Evolutionary conservation across 2,888 invertebrate species (phyloP).

Genomic region (Mermis nigrescens): DNA sequence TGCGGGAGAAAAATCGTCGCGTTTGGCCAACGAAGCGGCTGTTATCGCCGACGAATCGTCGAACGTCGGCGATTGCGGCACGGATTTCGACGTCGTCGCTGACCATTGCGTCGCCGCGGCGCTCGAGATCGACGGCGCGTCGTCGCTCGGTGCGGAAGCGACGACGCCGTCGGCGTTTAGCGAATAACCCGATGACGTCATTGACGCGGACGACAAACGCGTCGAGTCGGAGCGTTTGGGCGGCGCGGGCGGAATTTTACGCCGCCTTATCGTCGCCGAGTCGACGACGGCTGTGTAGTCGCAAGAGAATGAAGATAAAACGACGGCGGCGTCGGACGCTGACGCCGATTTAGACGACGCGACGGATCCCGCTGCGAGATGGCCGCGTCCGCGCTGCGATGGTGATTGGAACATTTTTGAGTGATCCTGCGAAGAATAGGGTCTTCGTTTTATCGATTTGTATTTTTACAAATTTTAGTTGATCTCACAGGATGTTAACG

Average conservation of each 20-base stretch:
- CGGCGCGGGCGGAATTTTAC: slow-evolving; percentile 21
- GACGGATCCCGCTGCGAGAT: too few relatives aligned
- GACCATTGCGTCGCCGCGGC: background rate
- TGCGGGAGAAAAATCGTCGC: too few relatives aligned
- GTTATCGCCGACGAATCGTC: background rate
- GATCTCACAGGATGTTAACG: too few relatives aligned
- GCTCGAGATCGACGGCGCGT: background rate
- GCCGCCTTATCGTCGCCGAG: background rate
- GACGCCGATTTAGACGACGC: background rate
- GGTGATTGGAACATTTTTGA: too few relatives aligned
- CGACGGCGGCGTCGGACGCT: slow-evolving; percentile 8
- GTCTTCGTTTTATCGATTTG: too few relatives aligned
- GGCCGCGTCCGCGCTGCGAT: background rate
- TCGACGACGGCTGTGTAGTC: background rate
- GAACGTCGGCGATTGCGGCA: background rate
- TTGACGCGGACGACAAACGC: slow-evolving; percentile 12
- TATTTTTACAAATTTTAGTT: too few relatives aligned
- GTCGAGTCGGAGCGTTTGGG: slow-evolving; percentile 26
- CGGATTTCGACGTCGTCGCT: background rate
- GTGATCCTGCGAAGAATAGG: too few relatives aligned
- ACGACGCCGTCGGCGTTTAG: background rate
- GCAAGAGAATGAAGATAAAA: slow-evolving; percentile 8
- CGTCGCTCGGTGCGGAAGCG: background rate
- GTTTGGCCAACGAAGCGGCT: too few relatives aligned
- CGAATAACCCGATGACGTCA: background rate